Base-by-base conservation (phyloP, 2,888 invertebrate species). In the Leucoma salicis region DNA sequence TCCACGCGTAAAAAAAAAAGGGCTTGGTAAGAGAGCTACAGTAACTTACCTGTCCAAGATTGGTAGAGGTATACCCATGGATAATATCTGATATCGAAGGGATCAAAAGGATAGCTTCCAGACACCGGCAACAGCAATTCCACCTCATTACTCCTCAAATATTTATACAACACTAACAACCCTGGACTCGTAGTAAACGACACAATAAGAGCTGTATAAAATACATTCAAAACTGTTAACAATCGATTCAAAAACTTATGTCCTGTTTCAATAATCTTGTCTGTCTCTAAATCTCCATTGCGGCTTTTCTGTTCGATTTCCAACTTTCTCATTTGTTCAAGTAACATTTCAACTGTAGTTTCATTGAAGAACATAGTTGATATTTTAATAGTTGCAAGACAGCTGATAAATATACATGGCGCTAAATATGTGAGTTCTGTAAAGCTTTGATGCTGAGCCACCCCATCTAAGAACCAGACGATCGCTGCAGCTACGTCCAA, bases 61-160 rank as follows among this genome's bases (percentile, higher is more conserved):
- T 83, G 83, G 36, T 71, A 73, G 3, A 78, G 8, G 46, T 78
- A 83, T 1, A 76, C 68, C 36, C 69, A 68, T 1, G 82, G 83
- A 70, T 74, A 84, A 34, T 68, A 63, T 27, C 46, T 68, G 0
- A 72, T 44, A 28, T 74, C 64, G 21, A 62, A 70, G 7, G 71
- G 44, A 54, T 83, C 66, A 37, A 85, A 81, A 0, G 83, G 84
- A 65, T 82, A 85, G n/a, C 66, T 31, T 13, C 75, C 56, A 0
- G 70, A 41, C 43, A 80, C 78, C 0, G 82, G 83, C 12, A 82
- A 36, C 11, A 70, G 25, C 12, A 76, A 47, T 5, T 74, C 63
- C 0, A 78, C 5, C 31, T 73, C 57, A 1, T 63, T 60, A 0
- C 67, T 71, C 12, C 60, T 58, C 7, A 46, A 52, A 58, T 80